Evolutionary conservation across 2,113 vertebrate species (phyloP).

Genomic region (Cochlearius cochlearius): DNA sequence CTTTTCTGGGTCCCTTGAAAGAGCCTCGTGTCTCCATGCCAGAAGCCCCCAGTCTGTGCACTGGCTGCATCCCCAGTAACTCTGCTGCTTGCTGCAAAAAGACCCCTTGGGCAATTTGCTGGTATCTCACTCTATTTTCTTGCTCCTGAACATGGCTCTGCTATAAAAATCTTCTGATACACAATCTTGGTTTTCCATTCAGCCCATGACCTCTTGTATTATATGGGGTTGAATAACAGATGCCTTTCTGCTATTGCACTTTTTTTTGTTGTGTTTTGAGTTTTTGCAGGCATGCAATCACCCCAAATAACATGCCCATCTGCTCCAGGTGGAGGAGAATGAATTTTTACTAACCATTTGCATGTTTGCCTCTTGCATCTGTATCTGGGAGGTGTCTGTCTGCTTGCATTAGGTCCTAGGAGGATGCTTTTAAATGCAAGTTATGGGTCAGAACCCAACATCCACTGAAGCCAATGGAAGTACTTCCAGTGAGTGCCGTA

Average conservation of each 20-base stretch:
- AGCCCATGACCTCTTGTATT: neutral
- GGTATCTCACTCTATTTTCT: neutral
- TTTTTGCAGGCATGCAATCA: neutral
- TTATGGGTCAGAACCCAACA: neutral
- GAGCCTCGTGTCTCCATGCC: rapidly evolving
- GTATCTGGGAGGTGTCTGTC: neutral
- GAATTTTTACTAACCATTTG: neutral
- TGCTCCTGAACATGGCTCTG: neutral
- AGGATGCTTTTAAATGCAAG: neutral
- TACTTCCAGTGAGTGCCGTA: neutral
- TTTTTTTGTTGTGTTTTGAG: neutral
- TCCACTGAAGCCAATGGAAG: neutral
- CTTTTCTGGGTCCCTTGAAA: neutral
- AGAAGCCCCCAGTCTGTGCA: neutral
- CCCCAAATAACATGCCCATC: neutral
- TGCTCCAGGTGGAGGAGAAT: neutral
- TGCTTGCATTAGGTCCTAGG: neutral
- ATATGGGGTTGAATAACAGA: neutral
- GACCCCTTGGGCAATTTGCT: neutral
- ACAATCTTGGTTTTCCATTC: neutral
- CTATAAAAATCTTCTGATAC: neutral
- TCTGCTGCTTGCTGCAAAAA: neutral
- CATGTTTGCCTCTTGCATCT: neutral
- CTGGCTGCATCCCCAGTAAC: neutral
- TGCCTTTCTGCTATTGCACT: neutral